Evolutionary conservation across 2,888 invertebrate species (phyloP), one percentile per base, ranked within the genome.

Genomic region (Synanthedon tipuliformis): DNA sequence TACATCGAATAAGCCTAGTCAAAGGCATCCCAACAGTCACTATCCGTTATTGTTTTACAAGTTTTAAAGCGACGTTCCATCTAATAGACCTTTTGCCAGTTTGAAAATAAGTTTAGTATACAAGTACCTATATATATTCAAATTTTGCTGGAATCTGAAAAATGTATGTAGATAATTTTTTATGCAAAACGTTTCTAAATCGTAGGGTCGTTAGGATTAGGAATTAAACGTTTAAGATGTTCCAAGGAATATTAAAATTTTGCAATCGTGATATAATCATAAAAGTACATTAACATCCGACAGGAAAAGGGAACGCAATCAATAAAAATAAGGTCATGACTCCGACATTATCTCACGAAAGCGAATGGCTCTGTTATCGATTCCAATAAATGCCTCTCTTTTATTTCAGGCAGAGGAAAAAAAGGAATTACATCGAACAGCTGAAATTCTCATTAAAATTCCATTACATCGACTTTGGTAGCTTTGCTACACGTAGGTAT

Each of bases 391-490:
- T 71, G 71, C 66, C 70, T 57, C 65, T 69, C 69, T 68, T 74
- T 76, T 75, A 73, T 75, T 75, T 75, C 68, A 68, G 63, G 53
- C 59, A 55, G 60, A 59, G 61, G 56, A 58, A 66, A 71, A 69
- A 67, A 69, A 65, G 67, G 65, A 75, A 77, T 74, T 73, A 73
- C 71, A 66, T 59, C 61, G 71, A 71, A 69, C 68, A 69, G 71
- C 73, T 71, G 73, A 77, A 79, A 71, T 78, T 73, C 79, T 81
- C 80, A 80, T 80, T 81, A 79, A 79, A 80, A 81, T 81, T 80
- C 79, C 80, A 80, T 81, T 80, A 81, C 69, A 68, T 69, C 61
- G 68, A 75, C 73, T 74, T 73, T 69, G 64, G 63, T 45, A 45
- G 54, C 51, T 51, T 51, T 54, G 52, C 54, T 56, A 54, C 54